Evolutionary conservation across 2,888 invertebrate species (phyloP).

Genomic region (Mesopsocus fuscifrons): DNA sequence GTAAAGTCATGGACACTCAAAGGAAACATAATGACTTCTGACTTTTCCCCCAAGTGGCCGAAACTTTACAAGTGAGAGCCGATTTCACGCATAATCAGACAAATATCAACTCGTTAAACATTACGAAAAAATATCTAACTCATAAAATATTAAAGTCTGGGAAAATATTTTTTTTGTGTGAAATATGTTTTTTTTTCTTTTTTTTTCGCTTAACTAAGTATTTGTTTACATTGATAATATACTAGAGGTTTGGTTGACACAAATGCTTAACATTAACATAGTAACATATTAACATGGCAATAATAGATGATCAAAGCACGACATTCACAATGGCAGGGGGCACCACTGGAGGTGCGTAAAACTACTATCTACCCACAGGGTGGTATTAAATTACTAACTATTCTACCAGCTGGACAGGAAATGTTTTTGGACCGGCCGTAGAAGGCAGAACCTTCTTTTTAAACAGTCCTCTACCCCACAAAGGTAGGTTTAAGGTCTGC

Average conservation of each 20-base stretch:
- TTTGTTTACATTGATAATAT: conserved; percentile 4
- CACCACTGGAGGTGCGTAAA: not conserved
- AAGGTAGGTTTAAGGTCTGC: too few relatives aligned
- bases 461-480: too few relatives aligned
- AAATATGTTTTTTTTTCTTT: conserved; percentile 4
- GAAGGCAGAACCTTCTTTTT: not conserved
- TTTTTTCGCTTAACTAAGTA: conserved; percentile 7
- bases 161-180: conserved; percentile 5
- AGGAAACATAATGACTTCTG: too few relatives aligned
- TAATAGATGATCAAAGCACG: conserved; percentile 5
- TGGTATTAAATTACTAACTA: too few relatives aligned
- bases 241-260: conserved; percentile 8
- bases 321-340: not conserved
- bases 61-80: too few relatives aligned
- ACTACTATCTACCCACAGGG: not conserved
- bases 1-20: too few relatives aligned
- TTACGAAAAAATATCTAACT: conserved; percentile 1
- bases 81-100: too few relatives aligned
- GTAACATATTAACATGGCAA: conserved; percentile 7
- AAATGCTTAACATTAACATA: conserved; percentile 1
- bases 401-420: too few relatives aligned
- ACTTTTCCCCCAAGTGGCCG: too few relatives aligned
- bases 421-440: too few relatives aligned
- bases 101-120: not conserved
- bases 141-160: conserved; percentile 8